Evolutionary conservation across 2,113 vertebrate genomes (phyloP).

Genomic region (Archocentrus centrarchus): DNA sequence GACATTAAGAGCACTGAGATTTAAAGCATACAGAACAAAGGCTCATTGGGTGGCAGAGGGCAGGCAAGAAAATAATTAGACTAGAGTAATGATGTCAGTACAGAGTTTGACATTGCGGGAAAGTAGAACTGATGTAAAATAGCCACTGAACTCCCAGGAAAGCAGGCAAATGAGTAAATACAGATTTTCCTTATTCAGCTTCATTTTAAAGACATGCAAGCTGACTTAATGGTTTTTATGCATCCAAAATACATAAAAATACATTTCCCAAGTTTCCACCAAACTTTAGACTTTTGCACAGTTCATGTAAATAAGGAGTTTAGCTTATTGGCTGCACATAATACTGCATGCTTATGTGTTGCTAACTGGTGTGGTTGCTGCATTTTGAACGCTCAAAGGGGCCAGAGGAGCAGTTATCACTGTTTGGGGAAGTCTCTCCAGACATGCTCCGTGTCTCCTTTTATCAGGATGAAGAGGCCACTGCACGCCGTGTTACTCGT

Average conservation of each 20-base stretch:
- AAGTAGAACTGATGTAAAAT: not conserved
- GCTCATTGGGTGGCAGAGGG: not conserved
- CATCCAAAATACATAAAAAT: not conserved
- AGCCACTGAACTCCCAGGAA: no score
- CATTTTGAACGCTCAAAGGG: slow-evolving; percentile 75
- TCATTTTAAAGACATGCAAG: not conserved
- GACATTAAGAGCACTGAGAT: not conserved
- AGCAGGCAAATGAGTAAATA: not conserved
- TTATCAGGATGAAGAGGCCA: slow-evolving; percentile 90
- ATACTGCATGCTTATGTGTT: slow-evolving; percentile 65
- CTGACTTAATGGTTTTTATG: not conserved
- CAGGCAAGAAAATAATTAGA: not conserved
- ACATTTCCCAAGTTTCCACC: not conserved
- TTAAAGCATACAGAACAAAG: not conserved
- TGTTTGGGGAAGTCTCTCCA: slow-evolving; percentile 85
- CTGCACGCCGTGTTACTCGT: slow-evolving; percentile 73
- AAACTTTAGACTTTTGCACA: not conserved
- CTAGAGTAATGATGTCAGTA: not conserved
- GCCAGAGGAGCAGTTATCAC: slow-evolving; percentile 81
- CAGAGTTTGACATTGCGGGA: not conserved
- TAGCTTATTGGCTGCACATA: slow-evolving; percentile 4
- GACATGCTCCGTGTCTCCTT: slow-evolving; percentile 83
- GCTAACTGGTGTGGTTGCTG: slow-evolving; percentile 73
- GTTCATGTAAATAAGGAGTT: not conserved
- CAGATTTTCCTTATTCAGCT: not conserved